Percentiles rank a stretch among this genome's conserved stretches.
These are phyloP conservation scores for Psylliodes chrysocephalus DNA, from an alignment of 2,888 invertebrate species.

Conservation along the genomic window DNA sequence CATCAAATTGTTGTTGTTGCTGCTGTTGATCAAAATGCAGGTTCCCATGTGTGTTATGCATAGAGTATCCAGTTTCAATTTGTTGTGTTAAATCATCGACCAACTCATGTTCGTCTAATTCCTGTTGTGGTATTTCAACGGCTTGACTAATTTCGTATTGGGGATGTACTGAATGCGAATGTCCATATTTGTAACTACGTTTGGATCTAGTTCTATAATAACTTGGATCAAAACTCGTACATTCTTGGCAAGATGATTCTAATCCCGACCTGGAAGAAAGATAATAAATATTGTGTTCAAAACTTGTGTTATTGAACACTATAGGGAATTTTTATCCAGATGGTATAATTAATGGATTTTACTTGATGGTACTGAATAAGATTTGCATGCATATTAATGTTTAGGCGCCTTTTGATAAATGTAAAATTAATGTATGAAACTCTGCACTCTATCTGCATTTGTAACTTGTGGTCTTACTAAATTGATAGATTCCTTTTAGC, in stretches of 20 bases:
- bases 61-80: slow-evolving; percentile 29
- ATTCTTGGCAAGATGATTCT: slow-evolving; percentile 40
- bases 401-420: too few relatives aligned
- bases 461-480: too few relatives aligned
- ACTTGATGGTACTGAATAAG: too few relatives aligned
- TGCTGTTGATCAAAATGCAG: slow-evolving; percentile 36
- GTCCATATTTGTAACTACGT: slow-evolving; percentile 37
- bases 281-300: not conserved
- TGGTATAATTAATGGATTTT: too few relatives aligned
- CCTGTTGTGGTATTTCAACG: too few relatives aligned
- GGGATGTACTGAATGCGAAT: not conserved
- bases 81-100: slow-evolving; percentile 45
- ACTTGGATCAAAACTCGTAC: slow-evolving; percentile 40
- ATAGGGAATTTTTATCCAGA: not conserved
- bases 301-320: not conserved
- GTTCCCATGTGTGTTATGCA: slow-evolving; percentile 23
- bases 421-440: too few relatives aligned
- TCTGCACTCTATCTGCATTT: too few relatives aligned
- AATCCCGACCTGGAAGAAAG: slow-evolving; percentile 18
- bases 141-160: too few relatives aligned
- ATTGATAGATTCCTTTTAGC: too few relatives aligned
- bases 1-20: slow-evolving; percentile 28
- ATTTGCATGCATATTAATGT: too few relatives aligned
- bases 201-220: slow-evolving; percentile 36
- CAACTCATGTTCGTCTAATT: slow-evolving; percentile 25